Evolutionary conservation across 2,113 vertebrate species (phyloP).

Genomic region (Podarcis cretensis): DNA sequence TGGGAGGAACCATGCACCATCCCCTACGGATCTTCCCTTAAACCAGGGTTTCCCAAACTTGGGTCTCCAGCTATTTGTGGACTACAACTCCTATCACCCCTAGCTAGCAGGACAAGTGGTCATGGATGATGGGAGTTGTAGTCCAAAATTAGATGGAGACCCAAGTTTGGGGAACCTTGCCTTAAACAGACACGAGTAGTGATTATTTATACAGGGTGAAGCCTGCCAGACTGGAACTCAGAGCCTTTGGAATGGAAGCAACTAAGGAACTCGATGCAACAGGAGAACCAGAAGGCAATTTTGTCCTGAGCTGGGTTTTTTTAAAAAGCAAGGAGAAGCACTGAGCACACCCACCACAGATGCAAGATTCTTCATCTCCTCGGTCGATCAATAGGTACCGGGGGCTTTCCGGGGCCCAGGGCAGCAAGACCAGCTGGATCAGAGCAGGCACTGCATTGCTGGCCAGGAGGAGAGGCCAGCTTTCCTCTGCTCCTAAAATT

Average conservation of each 20-base stretch:
- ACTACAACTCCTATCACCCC: too few species aligned
- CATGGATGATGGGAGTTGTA: too few species aligned
- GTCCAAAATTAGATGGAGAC: too few species aligned
- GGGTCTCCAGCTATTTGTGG: too few species aligned
- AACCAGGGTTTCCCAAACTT: neutral
- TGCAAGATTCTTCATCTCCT: constrained; percentile 84
- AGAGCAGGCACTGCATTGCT: constrained; percentile 86
- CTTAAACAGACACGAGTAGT: neutral
- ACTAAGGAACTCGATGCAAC: too few species aligned
- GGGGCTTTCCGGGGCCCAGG: constrained; percentile 91
- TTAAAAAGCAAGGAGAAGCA: too few species aligned
- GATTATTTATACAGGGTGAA: neutral
- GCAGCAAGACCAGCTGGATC: constrained; percentile 86
- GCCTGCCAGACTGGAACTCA: neutral
- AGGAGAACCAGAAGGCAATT: neutral
- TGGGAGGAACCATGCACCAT: neutral
- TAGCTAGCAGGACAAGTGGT: too few species aligned
- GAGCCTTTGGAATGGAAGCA: neutral
- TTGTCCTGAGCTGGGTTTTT: neutral
- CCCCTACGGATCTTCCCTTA: neutral
- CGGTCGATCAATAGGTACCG: constrained; percentile 90
- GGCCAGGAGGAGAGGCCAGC: constrained; percentile 88
- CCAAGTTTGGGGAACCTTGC: too few species aligned
- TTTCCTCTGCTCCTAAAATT: constrained; percentile 82
- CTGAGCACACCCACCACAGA: constrained; percentile 76